Conservation (phyloP, 2,797 vertebrate genomes). For the Halcyon badia region DNA sequence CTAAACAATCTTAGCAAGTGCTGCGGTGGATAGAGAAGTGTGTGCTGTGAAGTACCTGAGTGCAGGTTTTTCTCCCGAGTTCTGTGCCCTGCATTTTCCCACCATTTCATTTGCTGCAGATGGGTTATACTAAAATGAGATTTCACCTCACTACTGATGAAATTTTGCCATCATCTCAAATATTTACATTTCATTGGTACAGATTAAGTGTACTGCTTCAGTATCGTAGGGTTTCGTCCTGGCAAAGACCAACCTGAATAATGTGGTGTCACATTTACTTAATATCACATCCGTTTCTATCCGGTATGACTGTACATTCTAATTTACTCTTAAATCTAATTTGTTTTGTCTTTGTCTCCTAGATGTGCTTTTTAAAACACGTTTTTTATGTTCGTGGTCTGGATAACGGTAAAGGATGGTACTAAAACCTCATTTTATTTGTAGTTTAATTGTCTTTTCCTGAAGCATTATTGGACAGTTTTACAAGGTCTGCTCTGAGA, state of each 20-base stretch:
- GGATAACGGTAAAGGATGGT: neutral
- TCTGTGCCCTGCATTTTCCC: neutral
- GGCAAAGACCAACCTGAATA: neutral
- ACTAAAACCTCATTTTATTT: constrained; percentile 56
- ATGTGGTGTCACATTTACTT: constrained; percentile 6
- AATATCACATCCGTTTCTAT: neutral
- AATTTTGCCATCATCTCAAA: neutral
- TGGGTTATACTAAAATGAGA: neutral
- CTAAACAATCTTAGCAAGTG: neutral
- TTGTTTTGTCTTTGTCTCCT: neutral
- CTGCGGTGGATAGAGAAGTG: neutral
- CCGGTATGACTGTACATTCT: neutral
- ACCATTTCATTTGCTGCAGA: neutral
- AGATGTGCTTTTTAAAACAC: neutral
- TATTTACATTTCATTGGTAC: neutral
- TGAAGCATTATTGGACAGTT: neutral
- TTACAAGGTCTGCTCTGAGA: constrained; percentile 10
- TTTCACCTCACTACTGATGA: neutral
- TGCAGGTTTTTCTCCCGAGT: neutral
- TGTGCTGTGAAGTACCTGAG: neutral
- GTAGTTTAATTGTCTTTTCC: constrained; percentile 53
- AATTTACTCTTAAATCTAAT: constrained; percentile 8
- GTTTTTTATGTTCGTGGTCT: neutral
- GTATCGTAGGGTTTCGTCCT: neutral
- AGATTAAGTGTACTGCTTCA: neutral